Evolutionary conservation across 2,888 invertebrate species (phyloP), one percentile per base, ranked within the genome.

Genomic region (Tenthredo notha): DNA sequence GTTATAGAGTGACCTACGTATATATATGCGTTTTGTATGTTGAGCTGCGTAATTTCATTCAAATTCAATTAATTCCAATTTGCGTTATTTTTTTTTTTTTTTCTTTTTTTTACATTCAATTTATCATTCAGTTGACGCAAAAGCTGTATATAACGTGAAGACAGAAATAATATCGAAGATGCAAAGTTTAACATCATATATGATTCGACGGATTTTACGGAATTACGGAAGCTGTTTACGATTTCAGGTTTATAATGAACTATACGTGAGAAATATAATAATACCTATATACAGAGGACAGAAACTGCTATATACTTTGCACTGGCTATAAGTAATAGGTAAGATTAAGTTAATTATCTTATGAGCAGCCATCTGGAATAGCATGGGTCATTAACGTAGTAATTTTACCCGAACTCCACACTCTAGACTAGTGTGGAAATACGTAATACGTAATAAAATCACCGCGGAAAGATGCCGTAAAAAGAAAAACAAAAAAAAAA

Each of bases 331-430:
- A 15, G 29, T 29, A 33, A 67, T 67, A 67, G 67, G 29, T 33
- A 67, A 67, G 33, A 67, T 18, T 67, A 67, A 67, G 67, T 29
- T 67, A 40, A 43, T 25, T 74, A 43, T 43, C n/a, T n/a, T 25
- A 43, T 5, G 74, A 40, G 43, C 40, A 74, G 74, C 74, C 74
- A 74, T 74, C 74, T 43, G 74, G 74, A 10, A 74, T 3, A n/a
- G 74, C n/a, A 40, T n/a, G 40, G 74, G 43, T 74, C 74, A 74
- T 74, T 74, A 74, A 40, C 74, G 74, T 43, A 25, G 74, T 43
- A 74, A 74, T 43, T 74, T 74, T 21, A 74, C 9, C 40, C 74
- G 40, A 74, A 74, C 61, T n/a, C 9, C 25, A 74, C 43, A 43
- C n/a, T 74, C 40, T 33, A n/a, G 6, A 33, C n/a, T 7, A 37